A percentile compares a stretch with the other conserved stretches of the same genome.
Conservation (phyloP, 1,140 invertebrate species). For the Lasaia peninsularis region DNA sequence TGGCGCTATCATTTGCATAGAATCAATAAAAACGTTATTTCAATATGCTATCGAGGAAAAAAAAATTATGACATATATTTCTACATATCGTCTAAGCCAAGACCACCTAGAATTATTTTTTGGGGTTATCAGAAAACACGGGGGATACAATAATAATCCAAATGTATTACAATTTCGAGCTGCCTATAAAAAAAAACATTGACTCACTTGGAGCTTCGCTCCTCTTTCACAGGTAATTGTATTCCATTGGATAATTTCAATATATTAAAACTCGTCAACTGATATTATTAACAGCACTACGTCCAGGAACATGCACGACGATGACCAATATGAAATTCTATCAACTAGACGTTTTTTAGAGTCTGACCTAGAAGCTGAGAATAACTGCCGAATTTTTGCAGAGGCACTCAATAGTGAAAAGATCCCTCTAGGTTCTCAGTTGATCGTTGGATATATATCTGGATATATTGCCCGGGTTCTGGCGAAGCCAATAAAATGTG, state of each 20-base stretch:
- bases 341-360: not conserved
- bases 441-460: constrained; percentile 1
- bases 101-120: constrained; percentile 34
- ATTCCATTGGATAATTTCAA: constrained; percentile 32
- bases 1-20: constrained; percentile 25
- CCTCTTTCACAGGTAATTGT: constrained; percentile 22
- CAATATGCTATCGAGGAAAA: constrained; percentile 18
- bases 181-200: constrained; percentile 25
- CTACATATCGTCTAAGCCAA: constrained; percentile 23
- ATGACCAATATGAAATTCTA: constrained; percentile 3
- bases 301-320: constrained; percentile 11
- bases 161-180: constrained; percentile 24
- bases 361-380: not conserved
- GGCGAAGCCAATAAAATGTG: not conserved
- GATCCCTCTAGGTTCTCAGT: not conserved
- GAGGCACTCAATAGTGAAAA: not conserved
- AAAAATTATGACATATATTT: constrained; percentile 18
- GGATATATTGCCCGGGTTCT: not conserved
- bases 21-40: constrained; percentile 22
- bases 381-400: not conserved
- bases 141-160: constrained; percentile 30
- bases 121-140: constrained; percentile 23
- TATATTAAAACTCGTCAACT: constrained; percentile 17
- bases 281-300: constrained; percentile 7
- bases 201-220: constrained; percentile 24